A percentile compares a stretch with the other conserved stretches of the same genome.
These are phyloP conservation scores for Styela plicata DNA, from an alignment of 23 tunicate genomes.

Conservation along the genomic window DNA sequence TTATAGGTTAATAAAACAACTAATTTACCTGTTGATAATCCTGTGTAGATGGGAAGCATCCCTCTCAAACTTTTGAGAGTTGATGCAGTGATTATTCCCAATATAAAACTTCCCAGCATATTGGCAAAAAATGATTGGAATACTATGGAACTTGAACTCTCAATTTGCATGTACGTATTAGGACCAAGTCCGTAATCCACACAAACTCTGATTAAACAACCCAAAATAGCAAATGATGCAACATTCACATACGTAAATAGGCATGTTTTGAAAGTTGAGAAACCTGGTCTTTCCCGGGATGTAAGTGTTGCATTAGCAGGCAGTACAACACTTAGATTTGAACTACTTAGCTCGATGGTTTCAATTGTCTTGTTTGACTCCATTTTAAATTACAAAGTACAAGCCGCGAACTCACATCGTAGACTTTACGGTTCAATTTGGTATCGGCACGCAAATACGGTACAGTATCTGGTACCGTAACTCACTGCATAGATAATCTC, in stretches of 20 bases:
- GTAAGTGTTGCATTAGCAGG: no score
- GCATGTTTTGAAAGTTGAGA: neutral
- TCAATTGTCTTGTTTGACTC: no score
- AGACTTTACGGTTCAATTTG: no score
- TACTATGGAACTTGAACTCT: conserved; percentile 37
- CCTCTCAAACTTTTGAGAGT: conserved; percentile 7
- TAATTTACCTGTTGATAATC: conserved; percentile 39
- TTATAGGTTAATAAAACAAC: neutral
- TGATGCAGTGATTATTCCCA: conserved; percentile 41
- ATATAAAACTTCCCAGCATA: conserved; percentile 63
- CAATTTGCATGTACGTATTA: conserved; percentile 21
- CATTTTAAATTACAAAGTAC: no score
- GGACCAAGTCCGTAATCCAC: conserved; percentile 4
- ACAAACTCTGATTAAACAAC: conserved; percentile 35
- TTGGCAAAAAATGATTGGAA: conserved; percentile 68
- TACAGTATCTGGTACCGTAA: no score
- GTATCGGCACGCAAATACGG: no score
- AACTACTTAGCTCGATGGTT: no score
- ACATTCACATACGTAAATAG: neutral
- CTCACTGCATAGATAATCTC: no score
- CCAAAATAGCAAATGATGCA: conserved; percentile 31
- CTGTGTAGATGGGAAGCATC: conserved; percentile 11
- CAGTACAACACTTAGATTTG: no score
- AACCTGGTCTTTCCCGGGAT: no score
- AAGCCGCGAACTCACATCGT: no score